A percentile compares a stretch with the other conserved stretches of the same genome.
These are phyloP conservation scores for Agrypnus murinus DNA, from an alignment of 2,888 invertebrate species.

Conservation along the genomic window DNA sequence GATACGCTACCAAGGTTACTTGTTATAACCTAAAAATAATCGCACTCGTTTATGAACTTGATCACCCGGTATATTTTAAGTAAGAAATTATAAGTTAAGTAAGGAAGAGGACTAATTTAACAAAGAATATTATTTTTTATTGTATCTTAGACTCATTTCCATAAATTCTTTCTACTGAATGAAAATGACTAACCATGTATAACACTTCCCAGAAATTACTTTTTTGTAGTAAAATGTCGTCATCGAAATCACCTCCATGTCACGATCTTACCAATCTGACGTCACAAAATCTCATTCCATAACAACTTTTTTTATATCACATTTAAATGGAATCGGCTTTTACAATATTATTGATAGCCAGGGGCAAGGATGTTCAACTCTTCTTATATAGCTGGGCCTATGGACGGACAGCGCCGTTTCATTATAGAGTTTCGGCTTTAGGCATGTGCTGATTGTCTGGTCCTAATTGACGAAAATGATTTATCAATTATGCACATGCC, in stretches of 20 bases:
- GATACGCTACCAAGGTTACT: too few relatives aligned
- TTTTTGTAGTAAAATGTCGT: constrained; percentile 12
- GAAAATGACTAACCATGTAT: too few relatives aligned
- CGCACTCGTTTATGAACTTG: too few relatives aligned
- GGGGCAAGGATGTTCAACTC: constrained; percentile 53
- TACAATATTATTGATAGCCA: constrained; percentile 39
- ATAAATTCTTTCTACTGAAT: too few relatives aligned
- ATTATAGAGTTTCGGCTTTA: constrained; percentile 5
- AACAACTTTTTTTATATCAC: constrained; percentile 40
- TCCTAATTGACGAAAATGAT: constrained; percentile 23
- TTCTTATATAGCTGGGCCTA: too few relatives aligned
- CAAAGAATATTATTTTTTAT: too few relatives aligned
- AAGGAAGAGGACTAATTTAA: too few relatives aligned
- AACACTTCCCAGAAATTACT: constrained; percentile 1
- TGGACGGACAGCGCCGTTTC: constrained; percentile 19
- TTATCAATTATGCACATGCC: constrained; percentile 19
- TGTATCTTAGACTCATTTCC: too few relatives aligned
- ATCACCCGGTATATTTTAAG: too few relatives aligned
- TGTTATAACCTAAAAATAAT: too few relatives aligned
- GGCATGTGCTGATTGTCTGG: constrained; percentile 1
- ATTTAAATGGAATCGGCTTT: constrained; percentile 44
- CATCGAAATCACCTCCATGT: constrained; percentile 17
- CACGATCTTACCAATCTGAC: constrained; percentile 38
- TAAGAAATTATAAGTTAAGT: too few relatives aligned
- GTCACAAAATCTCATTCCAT: constrained; percentile 41